Evolutionary conservation across 1,140 invertebrate genomes (phyloP), one percentile per base, ranked within the genome.

Genomic region (Metaphire vulgaris): DNA sequence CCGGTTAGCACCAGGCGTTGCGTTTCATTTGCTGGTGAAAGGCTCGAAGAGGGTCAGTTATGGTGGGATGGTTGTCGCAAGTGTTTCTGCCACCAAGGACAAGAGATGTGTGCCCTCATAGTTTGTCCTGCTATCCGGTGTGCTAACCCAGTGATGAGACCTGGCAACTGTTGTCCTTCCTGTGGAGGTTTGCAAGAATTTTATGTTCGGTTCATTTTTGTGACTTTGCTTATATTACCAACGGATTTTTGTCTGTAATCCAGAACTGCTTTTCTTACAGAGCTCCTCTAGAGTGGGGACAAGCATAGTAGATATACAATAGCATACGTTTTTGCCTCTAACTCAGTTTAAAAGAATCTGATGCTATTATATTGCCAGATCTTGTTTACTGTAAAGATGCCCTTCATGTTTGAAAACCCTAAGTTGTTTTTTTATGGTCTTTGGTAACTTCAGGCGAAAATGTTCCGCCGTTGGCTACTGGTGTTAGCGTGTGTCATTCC

Each of bases 41-140:
- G 70, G 0, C 77, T 83, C 56, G 80, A 82, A n/a, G 80, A 84
- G 33, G 88, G 87, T 12, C 87, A 88, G 75, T 80, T 81, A 28
- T 89, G 88, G 88, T 84, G 85, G 78, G 88, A 89, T 79, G 87
- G 87, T 0, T 89, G 88, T 80, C 82, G 88, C 1, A 80, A 85
- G 31, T 89, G 88, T 80, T 87, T 85, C 80, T 89, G 88, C 79
- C 83, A 87, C 74, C 80, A 81, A 31, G 86, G 87, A 14, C 74
- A 78, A 56, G 88, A 89, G 81, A 86, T 89, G 84, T 89, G 88
- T 80, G 82, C 87, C 16, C 82, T 89, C 28, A 85, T 89, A 6
- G 81, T 84, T 29, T 89, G 88, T 77, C 87, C 86, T 2, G 79
- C 80, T 1, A 81, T 83, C 32, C 79, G 79, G 15, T 88, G 87